These are phyloP conservation scores for Drosophila subpulchrella DNA, from an alignment of 1,140 invertebrate genomes.

Conservation along the genomic window DNA sequence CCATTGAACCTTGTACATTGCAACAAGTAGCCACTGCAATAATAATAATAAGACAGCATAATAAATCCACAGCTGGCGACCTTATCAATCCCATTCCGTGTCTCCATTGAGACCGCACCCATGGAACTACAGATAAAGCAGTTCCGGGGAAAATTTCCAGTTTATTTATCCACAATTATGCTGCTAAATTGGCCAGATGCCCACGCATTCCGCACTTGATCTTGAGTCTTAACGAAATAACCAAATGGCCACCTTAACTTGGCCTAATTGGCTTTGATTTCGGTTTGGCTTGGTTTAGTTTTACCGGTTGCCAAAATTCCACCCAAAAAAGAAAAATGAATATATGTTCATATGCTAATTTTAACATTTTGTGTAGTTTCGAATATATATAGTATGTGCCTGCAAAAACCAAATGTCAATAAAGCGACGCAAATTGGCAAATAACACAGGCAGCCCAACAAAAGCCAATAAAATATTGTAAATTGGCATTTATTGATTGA, in stretches of 20 bases:
- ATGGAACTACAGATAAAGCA: constrained; percentile 8
- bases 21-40: constrained; percentile 29
- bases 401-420: constrained; percentile 31
- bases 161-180: constrained; percentile 1
- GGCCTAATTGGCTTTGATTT: constrained; percentile 17
- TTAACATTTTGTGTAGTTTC: constrained; percentile 50
- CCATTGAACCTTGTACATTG: constrained; percentile 30
- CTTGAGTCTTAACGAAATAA: constrained; percentile 41
- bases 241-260: constrained; percentile 14
- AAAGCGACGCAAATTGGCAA: constrained; percentile 45
- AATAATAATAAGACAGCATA: constrained; percentile 14
- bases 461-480: constrained; percentile 48
- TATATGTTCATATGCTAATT: constrained; percentile 53
- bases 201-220: constrained; percentile 46
- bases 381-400: constrained; percentile 9
- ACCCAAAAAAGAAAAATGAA: constrained; percentile 17
- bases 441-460: constrained; percentile 9
- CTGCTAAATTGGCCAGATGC: constrained; percentile 21
- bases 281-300: constrained; percentile 12
- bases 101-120: constrained; percentile 6
- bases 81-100: constrained; percentile 25
- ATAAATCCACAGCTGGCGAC: constrained; percentile 5
- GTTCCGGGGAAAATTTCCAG: constrained; percentile 18
- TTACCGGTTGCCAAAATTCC: constrained; percentile 24
- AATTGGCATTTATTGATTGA: constrained; percentile 52